Evolutionary conservation across 2,797 vertebrate species (phyloP).

Genomic region (Rhinella marina): DNA sequence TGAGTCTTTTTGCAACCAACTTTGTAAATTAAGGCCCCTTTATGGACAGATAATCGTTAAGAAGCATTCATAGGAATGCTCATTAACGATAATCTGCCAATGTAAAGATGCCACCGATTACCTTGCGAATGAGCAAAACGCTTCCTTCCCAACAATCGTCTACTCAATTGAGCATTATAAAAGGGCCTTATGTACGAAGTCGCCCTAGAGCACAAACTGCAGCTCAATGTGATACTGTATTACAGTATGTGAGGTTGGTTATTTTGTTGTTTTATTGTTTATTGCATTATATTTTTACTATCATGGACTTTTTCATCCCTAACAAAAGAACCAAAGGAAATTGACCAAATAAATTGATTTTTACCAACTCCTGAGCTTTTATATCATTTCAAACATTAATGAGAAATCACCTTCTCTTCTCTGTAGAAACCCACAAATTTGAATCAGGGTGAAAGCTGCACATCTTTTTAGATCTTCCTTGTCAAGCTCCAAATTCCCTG

Average conservation of each 20-base stretch:
- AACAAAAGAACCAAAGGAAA: neutral
- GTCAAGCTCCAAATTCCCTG: slow-evolving; percentile 38
- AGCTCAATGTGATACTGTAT: neutral
- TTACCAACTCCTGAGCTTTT: neutral
- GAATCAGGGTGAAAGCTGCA: slow-evolving; percentile 1
- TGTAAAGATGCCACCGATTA: too few relatives aligned
- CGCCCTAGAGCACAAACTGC: neutral
- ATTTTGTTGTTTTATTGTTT: neutral
- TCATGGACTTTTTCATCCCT: neutral
- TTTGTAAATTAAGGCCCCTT: too few relatives aligned
- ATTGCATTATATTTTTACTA: neutral
- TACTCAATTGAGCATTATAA: too few relatives aligned
- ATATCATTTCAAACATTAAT: neutral
- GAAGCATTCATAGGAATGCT: too few relatives aligned
- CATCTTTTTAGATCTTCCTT: slow-evolving; percentile 34
- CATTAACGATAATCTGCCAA: too few relatives aligned
- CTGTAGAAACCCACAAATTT: slow-evolving; percentile 31
- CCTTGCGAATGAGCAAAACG: too few relatives aligned
- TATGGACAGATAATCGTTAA: too few relatives aligned
- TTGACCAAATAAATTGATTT: neutral
- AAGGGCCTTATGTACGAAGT: neutral
- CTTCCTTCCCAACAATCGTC: too few relatives aligned
- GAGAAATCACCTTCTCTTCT: neutral
- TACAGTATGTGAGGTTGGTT: neutral
- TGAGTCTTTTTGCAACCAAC: too few relatives aligned